Evolutionary conservation across 2,797 vertebrate genomes (phyloP), one percentile per base, ranked within the genome.

Genomic region (Enteromius thamalakanensis): DNA sequence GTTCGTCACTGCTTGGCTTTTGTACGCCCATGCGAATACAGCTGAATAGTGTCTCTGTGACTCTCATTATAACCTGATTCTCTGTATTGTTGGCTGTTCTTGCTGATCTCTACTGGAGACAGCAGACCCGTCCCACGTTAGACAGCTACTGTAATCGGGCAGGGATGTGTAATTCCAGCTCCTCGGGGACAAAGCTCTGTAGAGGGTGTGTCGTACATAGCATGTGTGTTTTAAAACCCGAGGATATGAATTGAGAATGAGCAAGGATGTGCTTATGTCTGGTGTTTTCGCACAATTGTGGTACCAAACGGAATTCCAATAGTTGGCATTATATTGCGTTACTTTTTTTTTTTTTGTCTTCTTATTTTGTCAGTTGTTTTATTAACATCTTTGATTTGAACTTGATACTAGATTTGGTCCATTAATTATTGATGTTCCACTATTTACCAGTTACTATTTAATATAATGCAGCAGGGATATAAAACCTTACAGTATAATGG

Each of bases 31-130:
- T 53, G 37, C 26, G 62, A 65, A 65, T 21, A 37, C 23, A 68
- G 60, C 37, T 80, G 32, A 79, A 79, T 74, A 11, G 17, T 65
- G 70, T 84, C 21, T 55, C 26, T 68, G 80, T 79, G 77, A n/a
- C 40, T 21, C 40, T 58, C 26, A 40, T 69, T 58, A 37, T 12
- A 64, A 65, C 55, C 47, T 14, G 47, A 53, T 64, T 68, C 47
- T 67, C 53, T 81, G 51, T 81, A 6, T 81, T 3, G n/a, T 12
- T 42, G 49, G 23, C 65, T 45, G 21, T 23, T 79, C 26, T 40
- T 4, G 47, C 19, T 60, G 51, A 21, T 68, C n/a, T 60, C 58
- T 34, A 11, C 76, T 49, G 42, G 60, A 65, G 76, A 78, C 14
- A 76, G 45, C 26, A 15, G 42, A 34, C 40, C 45, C 47, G 0